phyloP scores from a whole-genome alignment of 2,113 vertebrate species.

The Pelusios castaneus region DNA sequence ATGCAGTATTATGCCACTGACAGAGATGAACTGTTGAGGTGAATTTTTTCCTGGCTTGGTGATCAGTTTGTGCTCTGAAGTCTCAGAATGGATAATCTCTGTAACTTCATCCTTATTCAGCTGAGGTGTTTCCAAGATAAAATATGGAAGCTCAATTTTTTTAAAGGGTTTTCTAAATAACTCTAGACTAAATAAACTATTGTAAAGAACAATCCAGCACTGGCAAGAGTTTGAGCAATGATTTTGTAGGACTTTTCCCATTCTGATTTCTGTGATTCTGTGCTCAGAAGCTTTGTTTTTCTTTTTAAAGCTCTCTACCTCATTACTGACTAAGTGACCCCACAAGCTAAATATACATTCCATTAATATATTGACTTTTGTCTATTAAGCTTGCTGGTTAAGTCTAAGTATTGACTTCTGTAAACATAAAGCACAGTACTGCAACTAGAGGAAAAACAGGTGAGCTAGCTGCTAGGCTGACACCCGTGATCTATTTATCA shows the following conservation, averaged over 20 bases:
- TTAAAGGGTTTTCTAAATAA: not conserved
- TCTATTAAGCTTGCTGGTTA: not conserved
- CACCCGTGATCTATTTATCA: not conserved
- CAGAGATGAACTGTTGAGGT: not conserved
- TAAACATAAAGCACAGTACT: not conserved
- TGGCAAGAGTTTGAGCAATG: not conserved
- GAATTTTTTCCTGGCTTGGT: not conserved
- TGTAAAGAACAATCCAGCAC: not conserved
- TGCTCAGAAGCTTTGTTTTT: not conserved
- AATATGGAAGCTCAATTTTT: not conserved
- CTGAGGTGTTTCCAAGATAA: not conserved
- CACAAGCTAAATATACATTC: not conserved
- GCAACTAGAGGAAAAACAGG: not conserved
- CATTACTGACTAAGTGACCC: fast-evolving
- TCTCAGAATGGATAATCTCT: not conserved
- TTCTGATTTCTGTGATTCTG: not conserved
- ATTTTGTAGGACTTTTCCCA: not conserved
- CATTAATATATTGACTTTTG: not conserved
- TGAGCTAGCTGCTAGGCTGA: not conserved
- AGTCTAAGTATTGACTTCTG: not conserved
- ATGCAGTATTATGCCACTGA: not conserved
- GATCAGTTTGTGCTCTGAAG: not conserved
- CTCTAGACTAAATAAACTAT: not conserved
- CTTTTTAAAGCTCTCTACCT: not conserved
- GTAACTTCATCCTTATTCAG: not conserved